Conservation (phyloP, 2,888 invertebrate species). For the Pelosia muscerda region DNA sequence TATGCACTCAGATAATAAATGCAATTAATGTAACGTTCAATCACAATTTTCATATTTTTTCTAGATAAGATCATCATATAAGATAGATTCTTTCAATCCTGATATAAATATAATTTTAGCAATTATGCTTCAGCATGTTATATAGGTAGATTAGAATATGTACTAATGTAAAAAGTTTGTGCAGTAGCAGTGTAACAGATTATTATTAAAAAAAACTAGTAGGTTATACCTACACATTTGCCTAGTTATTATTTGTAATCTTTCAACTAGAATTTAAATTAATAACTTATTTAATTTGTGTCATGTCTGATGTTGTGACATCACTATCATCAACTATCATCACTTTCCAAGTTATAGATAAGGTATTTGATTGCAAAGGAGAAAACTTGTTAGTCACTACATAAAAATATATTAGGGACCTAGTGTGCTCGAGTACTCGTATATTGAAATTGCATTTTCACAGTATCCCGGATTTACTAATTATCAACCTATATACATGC, state of each 20-base stretch:
- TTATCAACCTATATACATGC: too few species aligned
- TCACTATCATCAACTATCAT: neutral
- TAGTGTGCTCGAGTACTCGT: slow-evolving; percentile 7
- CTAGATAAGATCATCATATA: slow-evolving; percentile 1
- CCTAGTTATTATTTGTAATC: neutral
- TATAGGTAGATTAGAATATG: slow-evolving; percentile 8
- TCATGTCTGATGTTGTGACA: neutral
- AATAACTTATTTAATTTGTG: neutral
- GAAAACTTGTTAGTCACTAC: too few species aligned
- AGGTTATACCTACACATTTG: neutral
- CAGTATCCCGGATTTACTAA: too few species aligned
- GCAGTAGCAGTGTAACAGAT: neutral
- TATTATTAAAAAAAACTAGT: neutral
- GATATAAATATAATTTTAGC: neutral
- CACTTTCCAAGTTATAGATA: neutral
- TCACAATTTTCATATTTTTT: slow-evolving; percentile 9
- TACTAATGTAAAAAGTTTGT: neutral
- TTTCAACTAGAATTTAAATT: neutral
- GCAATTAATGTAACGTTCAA: neutral
- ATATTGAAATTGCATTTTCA: slow-evolving; percentile 8
- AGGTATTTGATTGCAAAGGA: neutral
- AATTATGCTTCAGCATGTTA: slow-evolving; percentile 4
- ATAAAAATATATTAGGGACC: too few species aligned
- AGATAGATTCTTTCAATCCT: neutral
- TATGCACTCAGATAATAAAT: slow-evolving; percentile 4